Percentiles rank a stretch among this genome's conserved stretches.
Evolutionary conservation across 2,888 invertebrate genomes (phyloP).

Genomic region (Sepioteuthis lessoniana): DNA sequence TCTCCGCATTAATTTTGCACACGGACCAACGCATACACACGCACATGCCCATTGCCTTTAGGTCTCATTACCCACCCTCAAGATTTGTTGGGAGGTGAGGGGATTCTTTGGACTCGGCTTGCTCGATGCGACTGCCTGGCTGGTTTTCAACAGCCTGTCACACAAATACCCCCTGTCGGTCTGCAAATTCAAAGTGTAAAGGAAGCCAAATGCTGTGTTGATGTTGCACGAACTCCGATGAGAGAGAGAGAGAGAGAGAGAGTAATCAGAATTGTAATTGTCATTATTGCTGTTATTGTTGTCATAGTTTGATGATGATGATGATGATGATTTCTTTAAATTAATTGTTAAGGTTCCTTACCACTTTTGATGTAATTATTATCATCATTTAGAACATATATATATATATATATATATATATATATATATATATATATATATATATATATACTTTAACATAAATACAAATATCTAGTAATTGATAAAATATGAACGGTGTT

Average conservation of each 20-base stretch:
- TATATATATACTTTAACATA: too few species aligned
- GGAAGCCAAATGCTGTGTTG: not conserved
- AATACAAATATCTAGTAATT: too few species aligned
- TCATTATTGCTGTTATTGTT: too few species aligned
- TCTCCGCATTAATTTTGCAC: not conserved
- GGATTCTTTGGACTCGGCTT: not conserved
- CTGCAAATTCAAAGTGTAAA: not conserved
- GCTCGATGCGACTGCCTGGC: not conserved
- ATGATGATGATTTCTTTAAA: too few species aligned
- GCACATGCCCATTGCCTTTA: not conserved
- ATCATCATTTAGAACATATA: too few species aligned
- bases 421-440: not conserved
- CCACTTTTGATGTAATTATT: too few species aligned
- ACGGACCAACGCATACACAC: not conserved
- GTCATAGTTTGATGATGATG: too few species aligned
- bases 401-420: not conserved
- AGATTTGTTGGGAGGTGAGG: not conserved
- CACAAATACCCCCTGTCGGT: not conserved
- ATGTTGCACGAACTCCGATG: too few species aligned
- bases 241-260: too few species aligned
- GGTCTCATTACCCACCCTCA: not conserved
- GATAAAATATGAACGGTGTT: too few species aligned
- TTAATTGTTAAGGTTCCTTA: too few species aligned
- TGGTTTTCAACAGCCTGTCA: not conserved
- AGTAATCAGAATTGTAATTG: too few species aligned